Evolutionary conservation across 2,888 invertebrate species (phyloP), one percentile per base, ranked within the genome.

Genomic region (Amphipoea oculea): DNA sequence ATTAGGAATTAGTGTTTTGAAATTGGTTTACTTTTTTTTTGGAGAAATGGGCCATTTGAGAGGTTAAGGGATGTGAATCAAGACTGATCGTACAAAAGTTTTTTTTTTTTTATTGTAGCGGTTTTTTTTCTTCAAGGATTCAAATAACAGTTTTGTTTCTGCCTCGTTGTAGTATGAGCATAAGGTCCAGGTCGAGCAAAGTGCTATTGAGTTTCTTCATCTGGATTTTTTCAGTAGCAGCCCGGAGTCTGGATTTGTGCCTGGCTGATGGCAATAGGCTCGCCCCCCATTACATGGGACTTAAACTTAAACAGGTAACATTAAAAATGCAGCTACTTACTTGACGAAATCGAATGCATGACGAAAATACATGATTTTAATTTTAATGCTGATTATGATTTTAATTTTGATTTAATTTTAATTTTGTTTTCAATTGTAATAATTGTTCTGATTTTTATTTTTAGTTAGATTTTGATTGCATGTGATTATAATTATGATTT

Each of bases 1-100:
- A 85, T 85, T 77, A 69, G 85, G 76, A 81, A 85, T 85, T 85
- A 74, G 81, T 63, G 29, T 79, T 84, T 62, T 54, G 62, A 20
- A 79, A 84, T 79, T 79, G 73, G 87, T 84, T 75, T 71, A 23
- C 36, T 73, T 85, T 73, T 76, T 73, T 76, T 75, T 83, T 74
- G 42, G 17, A n/a, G 65, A 66, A 51, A 51, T 11, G 42, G 42
- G 60, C 2, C 40, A 5, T 75, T 75, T 51, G 63, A 62, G 60
- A 6, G 40, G 23, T 54, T 73, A 5, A 12, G 42, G n/a, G 40
- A 29, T 40, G 60, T 36, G 40, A 80, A 62, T 29, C 9, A 20
- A 71, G 70, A 73, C 73, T 54, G 29, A 73, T 65, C 63, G 65
- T 66, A n/a, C 3, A 45, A 40, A 29, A 42, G 7, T 29, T 29